Evolutionary conservation across 1,140 invertebrate genomes (phyloP).

Genomic region (Cecropterus lyciades): DNA sequence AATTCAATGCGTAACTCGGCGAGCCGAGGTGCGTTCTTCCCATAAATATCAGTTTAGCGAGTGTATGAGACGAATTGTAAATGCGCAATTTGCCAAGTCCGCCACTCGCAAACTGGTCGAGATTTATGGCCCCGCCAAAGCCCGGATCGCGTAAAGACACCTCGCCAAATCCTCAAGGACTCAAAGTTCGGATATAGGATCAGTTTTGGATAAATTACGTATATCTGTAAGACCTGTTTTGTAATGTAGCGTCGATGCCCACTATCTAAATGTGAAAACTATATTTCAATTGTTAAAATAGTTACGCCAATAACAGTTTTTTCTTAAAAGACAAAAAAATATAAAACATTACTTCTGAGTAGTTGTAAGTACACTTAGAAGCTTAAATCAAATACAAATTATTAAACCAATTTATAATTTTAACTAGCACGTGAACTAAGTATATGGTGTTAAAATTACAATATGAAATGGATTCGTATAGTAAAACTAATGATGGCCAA

Average conservation of each 20-base stretch:
- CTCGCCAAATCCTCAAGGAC: slow-evolving; percentile 46
- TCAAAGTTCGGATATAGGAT: slow-evolving; percentile 35
- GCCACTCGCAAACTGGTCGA: slow-evolving; percentile 40
- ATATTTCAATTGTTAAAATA: not conserved
- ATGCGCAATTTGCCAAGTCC: slow-evolving; percentile 67
- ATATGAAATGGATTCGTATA: too few relatives aligned
- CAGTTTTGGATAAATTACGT: slow-evolving; percentile 34
- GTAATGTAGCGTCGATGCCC: not conserved
- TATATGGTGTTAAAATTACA: too few relatives aligned
- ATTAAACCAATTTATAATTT: too few relatives aligned
- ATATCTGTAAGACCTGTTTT: slow-evolving; percentile 29
- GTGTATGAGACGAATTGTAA: slow-evolving; percentile 65
- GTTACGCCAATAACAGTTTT: too few relatives aligned
- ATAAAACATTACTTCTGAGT: too few relatives aligned
- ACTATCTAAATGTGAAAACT: not conserved
- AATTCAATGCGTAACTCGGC: slow-evolving; percentile 7
- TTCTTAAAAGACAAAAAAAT: too few relatives aligned
- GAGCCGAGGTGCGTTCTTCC: slow-evolving; percentile 48
- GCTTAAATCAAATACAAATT: too few relatives aligned
- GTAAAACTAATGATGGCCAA: too few relatives aligned
- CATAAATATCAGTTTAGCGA: slow-evolving; percentile 67
- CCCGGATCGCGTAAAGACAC: slow-evolving; percentile 31
- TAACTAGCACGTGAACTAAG: too few relatives aligned
- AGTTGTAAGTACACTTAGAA: too few relatives aligned
- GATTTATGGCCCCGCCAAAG: slow-evolving; percentile 50